Conservation (phyloP, 2,888 invertebrate genomes). For the Melanotus villosus region DNA sequence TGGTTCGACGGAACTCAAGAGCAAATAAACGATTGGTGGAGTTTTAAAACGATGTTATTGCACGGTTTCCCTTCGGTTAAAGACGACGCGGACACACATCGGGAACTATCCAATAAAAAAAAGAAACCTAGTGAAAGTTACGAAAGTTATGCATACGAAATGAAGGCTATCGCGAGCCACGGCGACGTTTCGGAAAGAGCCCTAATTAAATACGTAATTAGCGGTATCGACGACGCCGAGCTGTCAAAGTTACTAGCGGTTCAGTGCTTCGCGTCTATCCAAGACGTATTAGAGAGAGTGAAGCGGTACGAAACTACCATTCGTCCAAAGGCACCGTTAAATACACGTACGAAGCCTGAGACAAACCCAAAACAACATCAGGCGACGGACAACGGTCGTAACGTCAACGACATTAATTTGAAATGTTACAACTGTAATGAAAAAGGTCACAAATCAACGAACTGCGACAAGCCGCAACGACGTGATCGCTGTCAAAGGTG, state of each 20-base stretch:
- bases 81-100: neutral
- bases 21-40: neutral
- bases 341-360: neutral
- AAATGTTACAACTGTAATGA: neutral
- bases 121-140: neutral
- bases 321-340: neutral
- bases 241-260: neutral
- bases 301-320: neutral
- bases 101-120: neutral
- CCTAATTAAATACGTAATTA: neutral
- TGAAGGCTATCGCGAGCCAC: neutral
- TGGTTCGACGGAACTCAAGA: neutral
- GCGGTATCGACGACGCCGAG: neutral
- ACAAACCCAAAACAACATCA: neutral
- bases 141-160: neutral
- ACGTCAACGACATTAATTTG: neutral
- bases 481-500: neutral
- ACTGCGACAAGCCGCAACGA: neutral
- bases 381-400: neutral
- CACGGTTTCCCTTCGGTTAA: neutral
- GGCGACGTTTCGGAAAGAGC: neutral
- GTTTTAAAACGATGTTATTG: neutral
- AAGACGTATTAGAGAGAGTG: neutral
- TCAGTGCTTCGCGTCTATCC: neutral
- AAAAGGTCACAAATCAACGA: neutral